Conservation (phyloP, 2,797 vertebrate species). For the Myiotriccus ornatus region DNA sequence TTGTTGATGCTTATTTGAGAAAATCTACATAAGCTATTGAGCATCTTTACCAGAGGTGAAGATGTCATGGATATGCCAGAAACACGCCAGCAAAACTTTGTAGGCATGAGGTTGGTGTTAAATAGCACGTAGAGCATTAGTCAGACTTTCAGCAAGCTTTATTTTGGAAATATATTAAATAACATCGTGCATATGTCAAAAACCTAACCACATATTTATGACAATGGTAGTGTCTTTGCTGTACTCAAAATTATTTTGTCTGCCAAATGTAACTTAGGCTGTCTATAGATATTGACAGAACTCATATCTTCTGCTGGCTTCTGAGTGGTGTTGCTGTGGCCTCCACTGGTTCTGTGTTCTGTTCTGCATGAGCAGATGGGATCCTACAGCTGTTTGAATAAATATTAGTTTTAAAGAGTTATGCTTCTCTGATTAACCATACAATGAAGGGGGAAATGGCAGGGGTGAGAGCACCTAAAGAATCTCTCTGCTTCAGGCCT, state of each 20-base stretch:
- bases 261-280: conserved; percentile 12
- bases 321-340: conserved; percentile 16
- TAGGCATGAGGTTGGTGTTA: not conserved
- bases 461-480: not conserved
- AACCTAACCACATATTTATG: not conserved
- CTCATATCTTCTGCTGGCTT: conserved; percentile 52
- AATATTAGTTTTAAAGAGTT: conserved; percentile 68
- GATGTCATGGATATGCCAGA: not conserved
- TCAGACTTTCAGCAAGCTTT: not conserved
- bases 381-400: conserved; percentile 61
- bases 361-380: conserved; percentile 20
- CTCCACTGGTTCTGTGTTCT: conserved; percentile 7
- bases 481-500: not conserved
- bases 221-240: not conserved
- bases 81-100: not conserved
- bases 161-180: not conserved
- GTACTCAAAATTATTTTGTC: not conserved
- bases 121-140: not conserved
- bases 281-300: conserved; percentile 40
- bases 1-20: not conserved
- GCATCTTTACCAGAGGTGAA: not conserved
- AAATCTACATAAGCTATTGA: not conserved
- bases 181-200: not conserved
- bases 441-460: conserved; percentile 22
- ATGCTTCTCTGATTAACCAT: conserved; percentile 68